phyloP scores from a whole-genome alignment of 2,888 invertebrate genomes.

The Sphaeridia pumilis region DNA sequence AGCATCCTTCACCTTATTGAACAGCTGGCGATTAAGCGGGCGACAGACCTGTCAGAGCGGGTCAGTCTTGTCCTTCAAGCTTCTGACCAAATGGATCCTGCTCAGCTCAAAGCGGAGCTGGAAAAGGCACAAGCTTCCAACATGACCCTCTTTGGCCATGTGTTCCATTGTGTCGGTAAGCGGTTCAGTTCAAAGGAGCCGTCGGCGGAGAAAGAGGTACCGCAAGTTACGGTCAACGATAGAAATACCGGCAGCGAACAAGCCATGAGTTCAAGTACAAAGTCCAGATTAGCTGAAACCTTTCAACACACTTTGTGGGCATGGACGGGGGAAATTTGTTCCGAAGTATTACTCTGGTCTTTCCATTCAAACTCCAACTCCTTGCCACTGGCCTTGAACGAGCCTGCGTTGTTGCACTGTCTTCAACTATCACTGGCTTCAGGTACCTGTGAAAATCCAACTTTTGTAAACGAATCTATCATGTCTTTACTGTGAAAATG shows the following conservation, averaged over 20 bases:
- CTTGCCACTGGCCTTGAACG: background rate
- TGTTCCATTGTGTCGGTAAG: background rate
- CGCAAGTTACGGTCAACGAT: background rate
- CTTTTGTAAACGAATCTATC: too few species aligned
- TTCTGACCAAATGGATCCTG: background rate
- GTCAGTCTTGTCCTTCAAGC: background rate
- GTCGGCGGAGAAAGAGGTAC: background rate
- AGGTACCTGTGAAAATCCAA: too few species aligned
- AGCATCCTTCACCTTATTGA: constrained; percentile 63
- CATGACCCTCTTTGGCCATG: background rate
- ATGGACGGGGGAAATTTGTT: constrained; percentile 64
- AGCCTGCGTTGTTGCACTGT: too few species aligned
- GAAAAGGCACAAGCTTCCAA: background rate
- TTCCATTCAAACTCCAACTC: constrained; percentile 6
- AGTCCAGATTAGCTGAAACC: constrained; percentile 53
- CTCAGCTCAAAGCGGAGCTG: background rate
- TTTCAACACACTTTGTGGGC: constrained; percentile 68
- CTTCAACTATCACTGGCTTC: too few species aligned
- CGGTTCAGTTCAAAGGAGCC: background rate
- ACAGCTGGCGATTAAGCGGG: constrained; percentile 25
- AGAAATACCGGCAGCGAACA: background rate
- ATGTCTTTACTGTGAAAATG: too few species aligned
- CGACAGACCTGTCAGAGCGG: constrained; percentile 13
- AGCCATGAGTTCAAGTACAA: constrained; percentile 1
- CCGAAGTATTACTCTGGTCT: constrained; percentile 66